Evolutionary conservation across 2,797 vertebrate genomes (phyloP), one percentile per base, ranked within the genome.

Genomic region (Forpus xanthops): DNA sequence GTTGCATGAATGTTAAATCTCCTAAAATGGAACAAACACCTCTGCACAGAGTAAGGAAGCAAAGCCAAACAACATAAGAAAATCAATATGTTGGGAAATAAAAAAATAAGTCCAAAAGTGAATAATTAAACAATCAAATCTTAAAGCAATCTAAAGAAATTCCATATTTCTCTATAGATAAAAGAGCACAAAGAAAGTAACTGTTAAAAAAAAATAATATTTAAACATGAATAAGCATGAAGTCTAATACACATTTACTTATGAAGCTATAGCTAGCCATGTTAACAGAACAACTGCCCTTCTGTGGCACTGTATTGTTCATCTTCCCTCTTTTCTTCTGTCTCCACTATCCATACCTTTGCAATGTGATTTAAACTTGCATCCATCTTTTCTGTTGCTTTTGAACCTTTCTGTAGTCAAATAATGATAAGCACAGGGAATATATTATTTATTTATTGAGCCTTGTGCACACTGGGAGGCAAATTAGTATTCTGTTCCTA

Each of bases 361-460:
- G 12, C 76, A 83, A 78, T 12, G 2, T 68, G 52, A 9, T 41
- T 75, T 79, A 73, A 86, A 89, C 56, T 52, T 52, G 19, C 62
- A 96, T 89, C 44, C 30, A 64, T 84, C 37, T 78, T 91, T 93
- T 92, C 23, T 74, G 42, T 86, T 90, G 68, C 49, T 92, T 95
- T 93, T 91, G 92, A 90, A 49, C 81, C 44, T 75, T 96, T 86
- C 37, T 92, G 56, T 96, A 94, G 90, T 93, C 93, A 94, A 89
- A 88, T 88, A 96, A 92, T 94, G 81, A 74, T 91, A 87, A 96
- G 72, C 50, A 91, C 52, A 89, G 85, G 80, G 91, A 94, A 96
- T 96, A 96, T 92, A 96, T 97, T 97, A 97, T 98, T 98, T 98
- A 96, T 97, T 97, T 97, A 96, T 94, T 89, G 91, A 96, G 71